A percentile compares a stretch with the other conserved stretches of the same genome.
Conservation (phyloP, 2,797 vertebrate genomes). For the Crax fasciolata region DNA sequence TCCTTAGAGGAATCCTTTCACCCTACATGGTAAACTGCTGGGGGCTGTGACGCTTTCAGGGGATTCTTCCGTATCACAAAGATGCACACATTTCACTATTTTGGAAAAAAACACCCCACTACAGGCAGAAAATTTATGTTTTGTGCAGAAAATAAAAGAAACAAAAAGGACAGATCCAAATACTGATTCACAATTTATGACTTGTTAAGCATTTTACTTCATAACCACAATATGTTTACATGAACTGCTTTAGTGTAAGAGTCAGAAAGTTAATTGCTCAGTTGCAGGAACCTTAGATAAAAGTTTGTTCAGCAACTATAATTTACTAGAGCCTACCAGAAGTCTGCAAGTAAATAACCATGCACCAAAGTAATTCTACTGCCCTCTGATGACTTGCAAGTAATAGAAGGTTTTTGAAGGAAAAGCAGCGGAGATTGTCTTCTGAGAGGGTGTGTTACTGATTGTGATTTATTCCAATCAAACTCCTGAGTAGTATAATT, state of each 20-base stretch:
- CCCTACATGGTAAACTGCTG: neutral
- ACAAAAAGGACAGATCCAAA: slow-evolving; percentile 33
- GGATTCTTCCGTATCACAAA: neutral
- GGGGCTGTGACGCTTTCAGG: neutral
- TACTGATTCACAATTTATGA: slow-evolving; percentile 34
- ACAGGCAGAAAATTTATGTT: neutral
- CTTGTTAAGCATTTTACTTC: slow-evolving; percentile 72
- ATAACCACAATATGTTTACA: slow-evolving; percentile 76
- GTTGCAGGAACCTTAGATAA: slow-evolving; percentile 70
- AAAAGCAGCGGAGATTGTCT: neutral
- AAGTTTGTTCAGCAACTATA: slow-evolving; percentile 67
- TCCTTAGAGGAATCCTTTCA: neutral
- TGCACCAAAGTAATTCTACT: slow-evolving; percentile 26
- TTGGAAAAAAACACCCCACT: neutral
- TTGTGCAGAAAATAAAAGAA: slow-evolving; percentile 20
- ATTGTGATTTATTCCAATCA: neutral
- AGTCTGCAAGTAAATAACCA: slow-evolving; percentile 45
- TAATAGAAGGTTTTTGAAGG: neutral
- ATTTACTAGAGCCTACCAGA: slow-evolving; percentile 63
- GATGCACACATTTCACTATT: neutral
- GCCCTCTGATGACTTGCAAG: slow-evolving; percentile 2
- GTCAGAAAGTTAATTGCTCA: slow-evolving; percentile 77
- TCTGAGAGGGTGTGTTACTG: neutral
- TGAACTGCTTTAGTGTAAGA: slow-evolving; percentile 49
- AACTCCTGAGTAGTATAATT: neutral